These are phyloP conservation scores for Drosophila obscura DNA, from an alignment of 1,140 invertebrate genomes.

Conservation along the genomic window DNA sequence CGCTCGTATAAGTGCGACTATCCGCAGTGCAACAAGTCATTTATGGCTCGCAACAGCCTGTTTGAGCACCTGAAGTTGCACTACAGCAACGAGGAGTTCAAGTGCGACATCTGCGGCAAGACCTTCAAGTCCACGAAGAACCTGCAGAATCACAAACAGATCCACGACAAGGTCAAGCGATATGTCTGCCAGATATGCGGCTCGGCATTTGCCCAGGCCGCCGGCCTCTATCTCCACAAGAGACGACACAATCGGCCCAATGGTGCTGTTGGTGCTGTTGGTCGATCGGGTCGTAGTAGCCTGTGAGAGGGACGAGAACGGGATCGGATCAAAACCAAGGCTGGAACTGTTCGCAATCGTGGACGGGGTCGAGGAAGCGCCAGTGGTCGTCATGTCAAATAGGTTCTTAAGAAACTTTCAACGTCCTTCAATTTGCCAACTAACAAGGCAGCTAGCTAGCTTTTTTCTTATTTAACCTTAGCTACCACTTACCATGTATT, in stretches of 20 bases:
- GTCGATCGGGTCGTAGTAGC: constrained; percentile 54
- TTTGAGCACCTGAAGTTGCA: constrained; percentile 84
- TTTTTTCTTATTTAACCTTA: constrained; percentile 1
- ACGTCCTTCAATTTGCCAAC: constrained; percentile 1
- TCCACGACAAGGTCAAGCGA: constrained; percentile 84
- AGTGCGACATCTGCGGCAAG: constrained; percentile 84
- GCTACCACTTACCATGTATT: constrained; percentile 1
- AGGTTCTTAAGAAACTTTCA: constrained; percentile 4
- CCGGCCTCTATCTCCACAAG: constrained; percentile 84
- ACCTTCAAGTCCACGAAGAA: constrained; percentile 79
- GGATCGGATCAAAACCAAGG: constrained; percentile 15
- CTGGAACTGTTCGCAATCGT: neutral
- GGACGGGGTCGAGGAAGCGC: constrained; percentile 31
- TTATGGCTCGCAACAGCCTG: constrained; percentile 84
- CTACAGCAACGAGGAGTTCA: constrained; percentile 84
- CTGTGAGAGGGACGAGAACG: constrained; percentile 56
- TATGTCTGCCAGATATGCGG: constrained; percentile 84
- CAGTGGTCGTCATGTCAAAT: constrained; percentile 37
- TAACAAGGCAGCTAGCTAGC: constrained; percentile 27
- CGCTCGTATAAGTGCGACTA: constrained; percentile 74
- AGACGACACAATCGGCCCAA: constrained; percentile 83
- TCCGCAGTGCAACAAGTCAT: constrained; percentile 76
- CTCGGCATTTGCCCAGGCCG: constrained; percentile 84
- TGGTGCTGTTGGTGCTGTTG: constrained; percentile 57
- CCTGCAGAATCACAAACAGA: constrained; percentile 80